Evolutionary conservation across 2,113 vertebrate species (phyloP).

Genomic region (Thryonomys swinderianus): DNA sequence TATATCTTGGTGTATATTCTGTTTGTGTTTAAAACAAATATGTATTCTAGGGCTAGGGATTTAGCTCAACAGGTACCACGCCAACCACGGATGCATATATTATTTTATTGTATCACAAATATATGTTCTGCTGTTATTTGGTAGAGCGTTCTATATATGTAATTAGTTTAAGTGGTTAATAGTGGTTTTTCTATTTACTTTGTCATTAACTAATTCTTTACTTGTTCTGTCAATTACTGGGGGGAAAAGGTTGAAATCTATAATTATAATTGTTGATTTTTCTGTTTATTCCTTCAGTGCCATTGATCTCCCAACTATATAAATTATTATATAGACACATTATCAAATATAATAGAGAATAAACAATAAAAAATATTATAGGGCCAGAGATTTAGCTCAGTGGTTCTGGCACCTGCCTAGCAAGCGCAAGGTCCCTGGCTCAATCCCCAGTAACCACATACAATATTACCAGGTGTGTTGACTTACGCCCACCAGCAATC

Average conservation of each 20-base stretch:
- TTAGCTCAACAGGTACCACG: too few species aligned
- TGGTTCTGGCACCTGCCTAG: too few species aligned
- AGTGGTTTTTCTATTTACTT: neutral
- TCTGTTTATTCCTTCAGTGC: neutral
- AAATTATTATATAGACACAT: constrained; percentile 1
- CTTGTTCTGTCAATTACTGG: neutral
- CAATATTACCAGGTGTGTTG: too few species aligned
- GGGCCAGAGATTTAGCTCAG: too few species aligned
- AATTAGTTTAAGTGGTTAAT: neutral
- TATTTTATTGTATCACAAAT: too few species aligned
- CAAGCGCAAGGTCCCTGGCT: too few species aligned
- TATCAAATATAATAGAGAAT: neutral
- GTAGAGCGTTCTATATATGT: neutral
- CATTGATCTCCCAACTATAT: neutral
- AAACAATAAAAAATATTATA: neutral
- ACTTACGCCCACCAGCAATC: too few species aligned
- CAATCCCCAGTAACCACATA: too few species aligned
- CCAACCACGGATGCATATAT: too few species aligned
- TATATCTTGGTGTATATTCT: neutral
- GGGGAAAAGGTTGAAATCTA: neutral
- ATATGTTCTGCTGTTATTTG: neutral
- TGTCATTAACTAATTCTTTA: neutral
- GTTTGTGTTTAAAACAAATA: neutral
- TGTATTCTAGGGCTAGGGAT: too few species aligned
- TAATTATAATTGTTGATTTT: neutral